phyloP scores from a whole-genome alignment of 2,797 vertebrate genomes.

The Sebastes miniatus region DNA sequence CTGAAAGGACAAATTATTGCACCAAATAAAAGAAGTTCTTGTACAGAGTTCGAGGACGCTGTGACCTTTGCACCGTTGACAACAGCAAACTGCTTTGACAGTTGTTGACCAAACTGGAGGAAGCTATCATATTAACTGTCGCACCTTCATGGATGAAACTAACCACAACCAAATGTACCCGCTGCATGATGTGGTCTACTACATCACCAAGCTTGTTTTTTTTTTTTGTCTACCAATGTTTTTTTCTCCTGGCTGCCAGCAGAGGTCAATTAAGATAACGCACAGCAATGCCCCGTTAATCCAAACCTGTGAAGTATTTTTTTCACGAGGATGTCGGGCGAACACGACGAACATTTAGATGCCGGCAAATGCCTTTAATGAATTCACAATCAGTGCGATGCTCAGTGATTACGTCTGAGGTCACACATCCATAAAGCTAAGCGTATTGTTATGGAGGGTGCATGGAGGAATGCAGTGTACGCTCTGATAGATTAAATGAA shows the following conservation, averaged over 20 bases:
- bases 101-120: not conserved
- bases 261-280: not conserved
- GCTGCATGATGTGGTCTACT: not conserved
- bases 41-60: not conserved
- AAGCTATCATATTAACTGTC: not conserved
- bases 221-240: not conserved
- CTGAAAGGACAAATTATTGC: not conserved
- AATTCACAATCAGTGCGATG: not conserved
- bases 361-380: not conserved
- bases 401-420: conserved; percentile 15
- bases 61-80: not conserved
- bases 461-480: not conserved
- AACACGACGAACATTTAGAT: not conserved
- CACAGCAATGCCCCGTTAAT: not conserved
- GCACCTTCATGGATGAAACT: not conserved
- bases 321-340: not conserved
- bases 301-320: not conserved
- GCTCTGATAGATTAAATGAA: not conserved
- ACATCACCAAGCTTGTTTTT: not conserved
- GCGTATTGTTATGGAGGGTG: not conserved
- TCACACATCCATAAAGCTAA: not conserved
- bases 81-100: not conserved
- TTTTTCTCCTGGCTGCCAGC: not conserved
- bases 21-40: not conserved
- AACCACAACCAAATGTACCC: not conserved